Evolutionary conservation across 2,113 vertebrate species (phyloP).

Genomic region (Buteo buteo): DNA sequence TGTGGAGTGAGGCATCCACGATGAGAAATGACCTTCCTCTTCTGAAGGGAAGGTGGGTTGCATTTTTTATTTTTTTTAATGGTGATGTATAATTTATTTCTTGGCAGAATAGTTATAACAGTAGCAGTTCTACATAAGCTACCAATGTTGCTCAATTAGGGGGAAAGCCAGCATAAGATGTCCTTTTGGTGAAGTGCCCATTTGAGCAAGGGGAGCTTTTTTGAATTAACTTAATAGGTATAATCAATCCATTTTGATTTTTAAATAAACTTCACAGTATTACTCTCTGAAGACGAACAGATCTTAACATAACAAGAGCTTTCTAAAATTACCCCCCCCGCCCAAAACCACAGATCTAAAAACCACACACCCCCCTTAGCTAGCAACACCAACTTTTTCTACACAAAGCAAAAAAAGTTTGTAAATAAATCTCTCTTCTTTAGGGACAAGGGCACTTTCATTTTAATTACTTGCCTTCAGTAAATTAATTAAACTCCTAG

Average conservation of each 20-base stretch:
- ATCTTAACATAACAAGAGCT: not conserved
- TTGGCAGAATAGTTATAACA: not conserved
- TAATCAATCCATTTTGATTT: not conserved
- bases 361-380: not conserved
- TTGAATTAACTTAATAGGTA: not conserved
- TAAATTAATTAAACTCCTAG: not conserved
- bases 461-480: not conserved
- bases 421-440: not conserved
- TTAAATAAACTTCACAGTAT: not conserved
- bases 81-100: not conserved
- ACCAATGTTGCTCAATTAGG: not conserved
- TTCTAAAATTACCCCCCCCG: not conserved
- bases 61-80: not conserved
- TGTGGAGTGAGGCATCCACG: not conserved
- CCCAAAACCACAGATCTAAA: too few species aligned
- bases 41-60: not conserved
- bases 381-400: not conserved
- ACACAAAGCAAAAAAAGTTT: not conserved
- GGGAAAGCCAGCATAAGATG: not conserved
- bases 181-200: not conserved
- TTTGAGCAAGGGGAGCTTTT: not conserved
- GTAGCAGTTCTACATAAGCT: not conserved
- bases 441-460: not conserved
- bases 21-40: not conserved
- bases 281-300: not conserved